A percentile compares a stretch with the other conserved stretches of the same genome.
phyloP scores from a whole-genome alignment of 30 jellyfish, hydroid and myxozoan species.

The Sanderia malayensis region DNA sequence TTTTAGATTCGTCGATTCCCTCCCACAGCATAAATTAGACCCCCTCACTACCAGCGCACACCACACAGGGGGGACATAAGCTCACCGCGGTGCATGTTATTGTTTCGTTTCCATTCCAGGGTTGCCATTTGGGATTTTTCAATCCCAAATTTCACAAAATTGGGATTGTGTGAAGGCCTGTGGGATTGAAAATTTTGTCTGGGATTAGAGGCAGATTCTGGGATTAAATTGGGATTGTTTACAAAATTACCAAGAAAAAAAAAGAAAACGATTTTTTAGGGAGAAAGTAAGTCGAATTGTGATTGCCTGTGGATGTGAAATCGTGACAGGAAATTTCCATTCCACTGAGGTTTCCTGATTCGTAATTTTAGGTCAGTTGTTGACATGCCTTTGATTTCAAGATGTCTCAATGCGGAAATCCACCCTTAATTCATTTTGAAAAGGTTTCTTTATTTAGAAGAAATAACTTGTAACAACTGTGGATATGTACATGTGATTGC shows the following conservation, averaged over 20 bases:
- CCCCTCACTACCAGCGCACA: too few species aligned
- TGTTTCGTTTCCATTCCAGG: too few species aligned
- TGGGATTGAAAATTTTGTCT: neutral
- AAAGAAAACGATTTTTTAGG: constrained; percentile 10
- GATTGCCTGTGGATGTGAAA: constrained; percentile 24
- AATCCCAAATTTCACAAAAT: constrained; percentile 18
- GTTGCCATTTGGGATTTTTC: constrained; percentile 24
- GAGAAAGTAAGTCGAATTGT: constrained; percentile 9
- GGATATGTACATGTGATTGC: neutral
- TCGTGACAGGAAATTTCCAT: neutral
- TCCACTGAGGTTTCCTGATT: neutral
- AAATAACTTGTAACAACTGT: neutral
- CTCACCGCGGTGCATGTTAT: too few species aligned
- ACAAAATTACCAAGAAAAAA: constrained; percentile 4
- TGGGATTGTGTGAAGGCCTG: constrained; percentile 11
- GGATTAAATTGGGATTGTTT: neutral
- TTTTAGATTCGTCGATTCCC: too few species aligned
- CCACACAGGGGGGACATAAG: too few species aligned
- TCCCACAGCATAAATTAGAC: too few species aligned
- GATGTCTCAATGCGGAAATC: constrained; percentile 1
- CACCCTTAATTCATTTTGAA: neutral
- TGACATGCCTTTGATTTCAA: neutral
- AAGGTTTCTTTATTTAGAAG: too few species aligned
- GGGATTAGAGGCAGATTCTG: constrained; percentile 2
- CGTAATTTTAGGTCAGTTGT: neutral